Evolutionary conservation across 1,140 invertebrate genomes (phyloP).

Genomic region (Zaprionus nigranus): DNA sequence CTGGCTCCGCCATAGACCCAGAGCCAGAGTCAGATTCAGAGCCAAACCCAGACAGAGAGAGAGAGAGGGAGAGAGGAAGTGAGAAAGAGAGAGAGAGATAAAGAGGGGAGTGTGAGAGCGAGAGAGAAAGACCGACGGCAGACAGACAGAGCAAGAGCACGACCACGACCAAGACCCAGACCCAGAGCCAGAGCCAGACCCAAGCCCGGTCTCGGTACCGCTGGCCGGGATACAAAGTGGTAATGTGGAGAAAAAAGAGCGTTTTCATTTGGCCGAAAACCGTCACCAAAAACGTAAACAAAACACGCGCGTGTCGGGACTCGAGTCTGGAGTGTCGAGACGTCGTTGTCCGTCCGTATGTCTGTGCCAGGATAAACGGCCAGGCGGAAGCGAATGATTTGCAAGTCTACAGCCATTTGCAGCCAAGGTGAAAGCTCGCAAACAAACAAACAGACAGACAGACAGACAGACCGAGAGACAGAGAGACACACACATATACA

Average conservation of each 20-base stretch:
- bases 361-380: constrained; percentile 37
- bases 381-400: constrained; percentile 57
- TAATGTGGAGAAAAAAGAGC: neutral
- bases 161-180: constrained; percentile 5
- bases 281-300: constrained; percentile 67
- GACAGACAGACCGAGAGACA: neutral
- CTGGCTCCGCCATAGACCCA: constrained; percentile 22
- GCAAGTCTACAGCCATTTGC: constrained; percentile 48
- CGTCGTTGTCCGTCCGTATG: neutral
- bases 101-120: too few species aligned
- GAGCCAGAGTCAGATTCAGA: constrained; percentile 21
- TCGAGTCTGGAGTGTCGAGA: neutral
- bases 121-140: neutral
- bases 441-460: constrained; percentile 12
- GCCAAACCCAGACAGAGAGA: neutral
- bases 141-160: neutral
- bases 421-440: constrained; percentile 53
- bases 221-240: neutral
- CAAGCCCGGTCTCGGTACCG: neutral
- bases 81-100: neutral
- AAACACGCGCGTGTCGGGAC: constrained; percentile 44
- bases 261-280: constrained; percentile 46
- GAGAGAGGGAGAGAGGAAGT: neutral
- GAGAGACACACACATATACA: constrained; percentile 6
- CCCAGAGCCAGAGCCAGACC: constrained; percentile 21